Evolutionary conservation across 2,113 vertebrate genomes (phyloP), one percentile per base, ranked within the genome.

Genomic region (Pterophyllum scalare): DNA sequence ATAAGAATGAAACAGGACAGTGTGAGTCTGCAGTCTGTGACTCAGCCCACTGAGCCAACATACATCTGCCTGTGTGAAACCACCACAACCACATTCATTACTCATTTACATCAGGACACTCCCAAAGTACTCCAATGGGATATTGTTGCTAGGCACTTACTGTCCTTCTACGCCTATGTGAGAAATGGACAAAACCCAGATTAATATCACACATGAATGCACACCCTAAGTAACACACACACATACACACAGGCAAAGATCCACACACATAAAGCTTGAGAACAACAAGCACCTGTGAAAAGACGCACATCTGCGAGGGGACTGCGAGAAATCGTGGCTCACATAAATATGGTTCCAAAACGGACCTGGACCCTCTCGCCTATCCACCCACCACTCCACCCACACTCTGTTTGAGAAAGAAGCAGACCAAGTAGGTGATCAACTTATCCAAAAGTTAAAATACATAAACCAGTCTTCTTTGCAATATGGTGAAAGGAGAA

Each of bases 271-370:
- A 70, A 43, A 70, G 59, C 77, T 83, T 64, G 67, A 75, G 78
- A 91, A 85, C 84, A 83, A 89, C 89, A 82, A 28, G 78, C 85
- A 88, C 35, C 80, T 89, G 94, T 85, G 87, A 93, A 94, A 94
- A 91, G 81, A 91, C 80, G 52, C 91, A 93, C 87, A 80, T 84
- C 83, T 86, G 84, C 90, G 89, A 91, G 85, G 81, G 56, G 64
- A 77, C 19, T 14, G 82, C 5, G 59, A 84, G 67, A 89, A 87
- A 90, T 78, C 72, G 8, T 17, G 40, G 59, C 83, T 88, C 81
- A 10, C 15, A 61, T 59, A 22, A 77, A 81, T 7, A 60, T 58
- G 12, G 19, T 24, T 82, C 62, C 74, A 65, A 77, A 83, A 74
- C 38, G 19, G 61, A 86, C 49, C 7, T 77, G 38, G 59, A 77